A percentile compares a stretch with the other conserved stretches of the same genome.
Conservation (phyloP, 2,888 invertebrate species). For the Julus scanicus region DNA sequence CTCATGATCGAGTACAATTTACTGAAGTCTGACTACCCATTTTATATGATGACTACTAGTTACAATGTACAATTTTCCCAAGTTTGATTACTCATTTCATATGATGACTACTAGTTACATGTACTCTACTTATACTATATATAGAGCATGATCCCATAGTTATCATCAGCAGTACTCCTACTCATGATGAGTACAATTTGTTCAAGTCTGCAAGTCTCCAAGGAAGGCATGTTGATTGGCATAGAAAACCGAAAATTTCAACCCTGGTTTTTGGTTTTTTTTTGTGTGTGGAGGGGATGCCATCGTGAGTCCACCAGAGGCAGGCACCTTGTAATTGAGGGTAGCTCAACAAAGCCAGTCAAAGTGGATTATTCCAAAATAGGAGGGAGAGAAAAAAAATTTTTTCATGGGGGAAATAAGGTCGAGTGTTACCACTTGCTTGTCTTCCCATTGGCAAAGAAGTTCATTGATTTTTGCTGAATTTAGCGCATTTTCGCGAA, state of each 20-base stretch:
- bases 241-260: neutral
- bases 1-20: too few species aligned
- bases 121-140: too few species aligned
- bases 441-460: neutral
- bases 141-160: too few species aligned
- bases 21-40: too few species aligned
- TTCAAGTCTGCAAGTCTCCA: too few species aligned
- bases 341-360: constrained; percentile 2
- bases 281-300: neutral
- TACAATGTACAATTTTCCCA: too few species aligned
- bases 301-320: neutral
- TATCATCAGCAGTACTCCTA: too few species aligned
- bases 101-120: too few species aligned
- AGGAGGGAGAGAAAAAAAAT: constrained; percentile 9
- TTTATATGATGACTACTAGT: too few species aligned
- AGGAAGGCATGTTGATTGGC: too few species aligned
- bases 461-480: constrained; percentile 42
- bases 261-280: neutral
- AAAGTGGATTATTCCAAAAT: constrained; percentile 8
- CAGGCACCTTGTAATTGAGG: constrained; percentile 38
- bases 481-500: neutral
- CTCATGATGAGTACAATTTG: too few species aligned
- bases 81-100: too few species aligned
- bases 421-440: constrained; percentile 25
- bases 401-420: constrained; percentile 37